These are phyloP conservation scores for Enteromius thamalakanensis DNA, from an alignment of 2,797 vertebrate genomes.

Conservation along the genomic window DNA sequence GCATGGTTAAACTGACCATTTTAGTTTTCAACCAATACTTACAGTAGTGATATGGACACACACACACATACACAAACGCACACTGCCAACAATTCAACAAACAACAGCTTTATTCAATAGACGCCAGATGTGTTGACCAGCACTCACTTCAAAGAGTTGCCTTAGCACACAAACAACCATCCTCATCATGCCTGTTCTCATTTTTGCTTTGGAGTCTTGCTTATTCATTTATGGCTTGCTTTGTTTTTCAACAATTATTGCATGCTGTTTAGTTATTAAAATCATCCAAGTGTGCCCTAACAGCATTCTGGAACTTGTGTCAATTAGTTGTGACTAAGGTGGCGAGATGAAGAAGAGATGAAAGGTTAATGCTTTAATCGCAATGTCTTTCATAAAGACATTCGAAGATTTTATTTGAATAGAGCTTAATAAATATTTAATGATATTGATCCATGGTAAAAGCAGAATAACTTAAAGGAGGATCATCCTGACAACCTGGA, in stretches of 20 bases:
- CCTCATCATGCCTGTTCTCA: slow-evolving; percentile 18
- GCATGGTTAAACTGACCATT: background rate
- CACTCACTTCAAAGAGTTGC: slow-evolving; percentile 42
- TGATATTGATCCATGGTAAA: slow-evolving; percentile 39
- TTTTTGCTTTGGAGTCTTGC: slow-evolving; percentile 38
- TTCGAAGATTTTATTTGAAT: slow-evolving; percentile 5
- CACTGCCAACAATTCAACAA: slow-evolving; percentile 58
- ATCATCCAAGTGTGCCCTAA: background rate
- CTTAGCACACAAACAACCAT: slow-evolving; percentile 47
- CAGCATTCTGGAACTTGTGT: background rate
- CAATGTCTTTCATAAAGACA: background rate
- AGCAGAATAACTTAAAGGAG: slow-evolving; percentile 29
- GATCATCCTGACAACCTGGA: slow-evolving; percentile 22
- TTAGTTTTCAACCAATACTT: background rate
- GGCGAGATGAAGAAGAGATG: background rate
- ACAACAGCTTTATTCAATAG: slow-evolving; percentile 60
- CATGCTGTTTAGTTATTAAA: slow-evolving; percentile 15
- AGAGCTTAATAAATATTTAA: slow-evolving; percentile 25
- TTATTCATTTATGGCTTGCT: slow-evolving; percentile 4
- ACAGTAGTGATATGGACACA: slow-evolving; percentile 25
- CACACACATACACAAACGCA: slow-evolving; percentile 41
- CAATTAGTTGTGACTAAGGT: background rate
- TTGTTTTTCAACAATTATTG: slow-evolving; percentile 29
- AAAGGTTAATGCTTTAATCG: slow-evolving; percentile 17
- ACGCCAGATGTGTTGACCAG: slow-evolving; percentile 62